A percentile compares a stretch with the other conserved stretches of the same genome.
phyloP scores from a whole-genome alignment of 1,140 invertebrate species.

The Tribolium castaneum region DNA sequence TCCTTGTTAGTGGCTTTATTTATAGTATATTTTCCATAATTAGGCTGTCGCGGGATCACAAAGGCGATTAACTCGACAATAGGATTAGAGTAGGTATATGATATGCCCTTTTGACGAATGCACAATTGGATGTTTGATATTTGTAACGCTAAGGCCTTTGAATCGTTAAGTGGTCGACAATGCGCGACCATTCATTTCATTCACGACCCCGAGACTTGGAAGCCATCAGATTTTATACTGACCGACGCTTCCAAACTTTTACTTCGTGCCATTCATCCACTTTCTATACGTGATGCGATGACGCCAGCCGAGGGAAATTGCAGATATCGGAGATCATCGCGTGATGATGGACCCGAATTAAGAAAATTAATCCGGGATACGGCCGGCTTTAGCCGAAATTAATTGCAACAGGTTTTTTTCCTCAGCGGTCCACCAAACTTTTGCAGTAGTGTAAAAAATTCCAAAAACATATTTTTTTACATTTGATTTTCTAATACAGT shows the following conservation, averaged over 20 bases:
- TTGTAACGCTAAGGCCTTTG: slow-evolving; percentile 50
- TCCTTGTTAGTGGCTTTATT: slow-evolving; percentile 44
- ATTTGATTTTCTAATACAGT: not conserved
- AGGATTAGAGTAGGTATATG: slow-evolving; percentile 47
- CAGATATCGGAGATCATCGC: not conserved
- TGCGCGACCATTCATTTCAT: slow-evolving; percentile 39
- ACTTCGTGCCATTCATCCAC: not conserved
- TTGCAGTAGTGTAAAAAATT: too few species aligned
- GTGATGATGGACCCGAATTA: not conserved
- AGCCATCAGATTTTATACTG: slow-evolving; percentile 27
- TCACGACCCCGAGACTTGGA: slow-evolving; percentile 28
- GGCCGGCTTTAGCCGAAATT: too few species aligned
- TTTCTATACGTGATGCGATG: not conserved
- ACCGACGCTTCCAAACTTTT: slow-evolving; percentile 22
- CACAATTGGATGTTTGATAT: slow-evolving; percentile 52
- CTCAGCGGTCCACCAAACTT: too few species aligned
- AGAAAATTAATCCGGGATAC: too few species aligned
- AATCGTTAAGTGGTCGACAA: slow-evolving; percentile 48
- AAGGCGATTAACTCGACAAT: slow-evolving; percentile 51
- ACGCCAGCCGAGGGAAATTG: not conserved
- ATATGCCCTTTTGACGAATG: slow-evolving; percentile 51
- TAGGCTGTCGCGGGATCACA: slow-evolving; percentile 48
- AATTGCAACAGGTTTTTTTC: too few species aligned
- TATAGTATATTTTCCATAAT: slow-evolving; percentile 53
- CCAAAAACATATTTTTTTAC: not conserved